A percentile compares a stretch with the other conserved stretches of the same genome.
phyloP scores from a whole-genome alignment of 2,113 vertebrate genomes.

The Vicugna pacos region DNA sequence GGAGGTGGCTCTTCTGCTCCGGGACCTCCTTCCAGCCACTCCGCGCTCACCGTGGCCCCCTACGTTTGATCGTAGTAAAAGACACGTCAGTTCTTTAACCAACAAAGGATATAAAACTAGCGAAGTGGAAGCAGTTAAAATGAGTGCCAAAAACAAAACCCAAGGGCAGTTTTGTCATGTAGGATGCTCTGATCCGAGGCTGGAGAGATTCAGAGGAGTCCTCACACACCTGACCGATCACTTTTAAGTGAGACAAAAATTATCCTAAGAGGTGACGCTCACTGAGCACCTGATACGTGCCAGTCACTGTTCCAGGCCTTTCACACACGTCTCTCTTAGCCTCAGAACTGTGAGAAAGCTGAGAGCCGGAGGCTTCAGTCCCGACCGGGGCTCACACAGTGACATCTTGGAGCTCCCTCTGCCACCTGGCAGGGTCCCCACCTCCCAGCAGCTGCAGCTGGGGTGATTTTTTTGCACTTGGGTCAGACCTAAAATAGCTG shows the following conservation, averaged over 20 bases:
- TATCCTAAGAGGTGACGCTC: not conserved
- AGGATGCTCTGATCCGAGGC: not conserved
- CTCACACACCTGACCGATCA: fast-evolving
- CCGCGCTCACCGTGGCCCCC: not conserved
- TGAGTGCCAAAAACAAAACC: not conserved
- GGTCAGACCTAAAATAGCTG: not conserved
- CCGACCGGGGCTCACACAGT: not conserved
- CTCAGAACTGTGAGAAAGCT: not conserved
- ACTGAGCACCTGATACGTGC: not conserved
- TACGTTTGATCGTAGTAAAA: not conserved
- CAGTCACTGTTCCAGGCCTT: not conserved
- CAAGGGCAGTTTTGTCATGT: not conserved
- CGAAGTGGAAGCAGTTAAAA: not conserved
- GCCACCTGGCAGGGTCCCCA: not conserved
- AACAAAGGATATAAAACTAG: slow-evolving; percentile 34
- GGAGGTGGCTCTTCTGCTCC: not conserved
- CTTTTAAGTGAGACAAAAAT: not conserved
- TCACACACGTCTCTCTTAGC: not conserved
- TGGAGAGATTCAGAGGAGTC: not conserved
- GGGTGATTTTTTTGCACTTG: not conserved
- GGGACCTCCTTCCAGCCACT: not conserved
- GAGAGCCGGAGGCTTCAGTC: not conserved
- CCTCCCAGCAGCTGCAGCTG: not conserved
- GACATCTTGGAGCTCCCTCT: too few species aligned
- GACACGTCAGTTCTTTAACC: not conserved